Evolutionary conservation across 2,888 invertebrate species (phyloP).

Genomic region (Hetaerina titia): DNA sequence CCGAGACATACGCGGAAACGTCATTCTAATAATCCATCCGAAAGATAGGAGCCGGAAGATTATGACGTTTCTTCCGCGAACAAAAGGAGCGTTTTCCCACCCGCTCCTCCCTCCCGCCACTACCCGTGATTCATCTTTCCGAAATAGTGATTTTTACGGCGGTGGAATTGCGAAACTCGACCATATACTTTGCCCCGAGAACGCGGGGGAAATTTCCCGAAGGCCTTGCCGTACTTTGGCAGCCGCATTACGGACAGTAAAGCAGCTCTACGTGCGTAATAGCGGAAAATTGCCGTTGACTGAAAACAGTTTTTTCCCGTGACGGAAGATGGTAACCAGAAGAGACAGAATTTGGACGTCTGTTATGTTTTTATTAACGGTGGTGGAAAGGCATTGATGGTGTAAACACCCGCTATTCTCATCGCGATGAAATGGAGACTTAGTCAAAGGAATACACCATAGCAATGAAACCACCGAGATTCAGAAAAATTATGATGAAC

Average conservation of each 20-base stretch:
- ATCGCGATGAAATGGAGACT: not conserved
- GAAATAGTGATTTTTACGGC: conserved; percentile 20
- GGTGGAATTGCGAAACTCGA: not conserved
- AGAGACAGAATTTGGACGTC: not conserved
- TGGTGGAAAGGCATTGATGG: not conserved
- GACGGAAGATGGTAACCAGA: not conserved
- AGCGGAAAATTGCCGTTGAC: not conserved
- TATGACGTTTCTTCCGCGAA: conserved; percentile 20
- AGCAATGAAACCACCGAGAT: not conserved
- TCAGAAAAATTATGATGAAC: not conserved
- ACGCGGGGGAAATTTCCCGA: conserved; percentile 10
- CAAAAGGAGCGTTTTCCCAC: not conserved
- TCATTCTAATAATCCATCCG: conserved; percentile 22
- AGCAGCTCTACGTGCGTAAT: not conserved
- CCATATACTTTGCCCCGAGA: not conserved
- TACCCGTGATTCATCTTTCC: conserved; percentile 14
- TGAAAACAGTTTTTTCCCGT: not conserved
- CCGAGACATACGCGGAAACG: conserved; percentile 11
- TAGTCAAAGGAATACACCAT: not conserved
- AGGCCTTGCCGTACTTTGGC: not conserved
- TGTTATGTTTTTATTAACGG: conserved; percentile 20
- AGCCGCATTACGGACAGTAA: not conserved
- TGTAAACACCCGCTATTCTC: not conserved
- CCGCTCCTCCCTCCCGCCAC: not conserved
- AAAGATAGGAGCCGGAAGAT: conserved; percentile 13